A percentile compares a stretch with the other conserved stretches of the same genome.
phyloP scores from a whole-genome alignment of 2,888 invertebrate genomes.

The Meghimatium bilineatum region DNA sequence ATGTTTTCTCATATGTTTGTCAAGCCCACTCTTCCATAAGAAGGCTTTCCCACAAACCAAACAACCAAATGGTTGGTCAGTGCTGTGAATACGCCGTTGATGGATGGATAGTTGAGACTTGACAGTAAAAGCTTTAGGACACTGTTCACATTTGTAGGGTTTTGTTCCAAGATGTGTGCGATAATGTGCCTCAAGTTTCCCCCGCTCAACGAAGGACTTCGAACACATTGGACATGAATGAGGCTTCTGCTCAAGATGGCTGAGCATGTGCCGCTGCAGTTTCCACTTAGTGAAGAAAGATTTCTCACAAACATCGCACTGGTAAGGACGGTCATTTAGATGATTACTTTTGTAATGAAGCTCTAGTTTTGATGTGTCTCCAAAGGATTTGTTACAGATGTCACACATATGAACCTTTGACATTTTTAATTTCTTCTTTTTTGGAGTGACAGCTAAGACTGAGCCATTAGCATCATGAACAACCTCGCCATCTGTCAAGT shows the following conservation, averaged over 20 bases:
- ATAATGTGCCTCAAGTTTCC: conserved; percentile 49
- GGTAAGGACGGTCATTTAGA: conserved; percentile 45
- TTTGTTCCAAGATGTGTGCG: conserved; percentile 51
- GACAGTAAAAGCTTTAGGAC: conserved; percentile 48
- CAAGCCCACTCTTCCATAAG: conserved; percentile 45
- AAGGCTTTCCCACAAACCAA: conserved; percentile 46
- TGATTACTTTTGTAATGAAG: conserved; percentile 51
- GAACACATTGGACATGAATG: conserved; percentile 50
- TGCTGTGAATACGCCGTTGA: conserved; percentile 46
- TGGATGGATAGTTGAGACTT: conserved; percentile 48
- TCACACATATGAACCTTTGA: conserved; percentile 44
- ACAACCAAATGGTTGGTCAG: conserved; percentile 47
- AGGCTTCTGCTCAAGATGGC: conserved; percentile 48
- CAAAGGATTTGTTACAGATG: conserved; percentile 48
- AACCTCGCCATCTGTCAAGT: conserved; percentile 35
- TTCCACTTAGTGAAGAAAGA: conserved; percentile 52
- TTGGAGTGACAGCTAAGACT: conserved; percentile 33
- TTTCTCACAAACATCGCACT: conserved; percentile 52
- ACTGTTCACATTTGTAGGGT: conserved; percentile 51
- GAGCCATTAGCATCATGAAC: conserved; percentile 40
- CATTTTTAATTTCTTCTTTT: conserved; percentile 31
- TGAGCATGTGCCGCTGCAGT: conserved; percentile 51
- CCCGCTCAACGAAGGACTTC: conserved; percentile 48
- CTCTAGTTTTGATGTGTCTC: conserved; percentile 40
- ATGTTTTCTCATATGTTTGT: conserved; percentile 48